A percentile compares a stretch with the other conserved stretches of the same genome.
Conservation (phyloP, 1,140 invertebrate genomes). For the Zaprionus kolodkinae region DNA sequence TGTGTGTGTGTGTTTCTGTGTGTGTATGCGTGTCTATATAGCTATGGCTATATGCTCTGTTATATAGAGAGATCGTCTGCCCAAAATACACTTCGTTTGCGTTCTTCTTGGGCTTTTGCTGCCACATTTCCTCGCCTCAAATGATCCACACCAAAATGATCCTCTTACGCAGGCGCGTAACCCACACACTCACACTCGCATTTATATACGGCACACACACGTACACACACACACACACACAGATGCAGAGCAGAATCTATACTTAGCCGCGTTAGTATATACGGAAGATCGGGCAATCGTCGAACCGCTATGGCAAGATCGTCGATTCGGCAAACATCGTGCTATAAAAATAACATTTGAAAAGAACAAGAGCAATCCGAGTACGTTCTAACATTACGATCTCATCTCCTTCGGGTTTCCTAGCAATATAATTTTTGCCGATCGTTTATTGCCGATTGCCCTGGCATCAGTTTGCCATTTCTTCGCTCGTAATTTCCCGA, state of each 20-base stretch:
- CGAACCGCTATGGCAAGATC: slow-evolving; percentile 50
- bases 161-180: slow-evolving; percentile 67
- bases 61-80: slow-evolving; percentile 54
- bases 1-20: not conserved
- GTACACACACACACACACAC: slow-evolving; percentile 10
- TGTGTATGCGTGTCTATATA: no score
- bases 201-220: slow-evolving; percentile 11
- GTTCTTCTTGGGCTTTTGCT: slow-evolving; percentile 39
- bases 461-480: slow-evolving; percentile 70
- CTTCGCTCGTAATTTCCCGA: slow-evolving; percentile 11
- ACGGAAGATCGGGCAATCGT: slow-evolving; percentile 72
- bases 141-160: slow-evolving; percentile 50
- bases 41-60: slow-evolving; percentile 21
- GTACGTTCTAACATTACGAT: slow-evolving; percentile 49
- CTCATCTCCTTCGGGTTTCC: slow-evolving; percentile 55
- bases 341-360: slow-evolving; percentile 71
- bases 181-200: slow-evolving; percentile 26
- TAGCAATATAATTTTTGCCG: slow-evolving; percentile 49
- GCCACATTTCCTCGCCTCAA: slow-evolving; percentile 48
- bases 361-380: slow-evolving; percentile 25
- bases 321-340: slow-evolving; percentile 46
- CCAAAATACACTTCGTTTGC: slow-evolving; percentile 49
- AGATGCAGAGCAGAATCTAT: slow-evolving; percentile 51
- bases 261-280: slow-evolving; percentile 64
- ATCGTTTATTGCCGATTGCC: not conserved